These are phyloP conservation scores for Drosophila neutralis DNA, from an alignment of 2,888 invertebrate species.

Conservation along the genomic window DNA sequence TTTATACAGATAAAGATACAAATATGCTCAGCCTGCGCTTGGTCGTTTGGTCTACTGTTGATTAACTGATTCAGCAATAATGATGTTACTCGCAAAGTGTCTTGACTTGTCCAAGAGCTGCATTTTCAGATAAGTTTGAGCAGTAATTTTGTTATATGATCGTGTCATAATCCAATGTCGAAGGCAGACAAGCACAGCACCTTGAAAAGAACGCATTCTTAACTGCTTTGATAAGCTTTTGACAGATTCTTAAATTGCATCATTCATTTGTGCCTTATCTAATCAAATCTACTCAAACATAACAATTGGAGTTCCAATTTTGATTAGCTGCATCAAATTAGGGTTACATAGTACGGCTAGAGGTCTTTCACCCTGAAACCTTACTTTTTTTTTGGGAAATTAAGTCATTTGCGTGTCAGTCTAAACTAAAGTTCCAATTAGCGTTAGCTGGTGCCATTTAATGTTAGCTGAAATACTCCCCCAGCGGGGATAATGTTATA, in stretches of 20 bases:
- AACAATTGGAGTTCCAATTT: conserved; percentile 19
- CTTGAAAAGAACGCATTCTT: not conserved
- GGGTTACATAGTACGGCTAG: not conserved
- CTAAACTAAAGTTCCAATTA: not conserved
- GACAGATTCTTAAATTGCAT: too few relatives aligned
- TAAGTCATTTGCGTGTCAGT: not conserved
- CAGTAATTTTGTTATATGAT: not conserved
- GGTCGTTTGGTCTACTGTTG: not conserved
- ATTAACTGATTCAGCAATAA: not conserved
- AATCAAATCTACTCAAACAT: conserved; percentile 21
- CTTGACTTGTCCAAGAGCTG: conserved; percentile 3
- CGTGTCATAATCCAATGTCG: not conserved
- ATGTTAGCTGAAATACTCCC: not conserved
- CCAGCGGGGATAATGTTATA: not conserved
- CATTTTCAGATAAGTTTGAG: not conserved
- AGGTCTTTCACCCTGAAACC: not conserved
- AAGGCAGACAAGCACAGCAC: not conserved
- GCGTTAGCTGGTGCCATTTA: not conserved
- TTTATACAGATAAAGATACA: not conserved
- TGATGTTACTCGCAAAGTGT: conserved; percentile 39
- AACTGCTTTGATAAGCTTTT: too few relatives aligned
- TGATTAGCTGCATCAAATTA: conserved; percentile 16
- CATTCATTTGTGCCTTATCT: not conserved
- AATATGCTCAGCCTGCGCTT: not conserved
- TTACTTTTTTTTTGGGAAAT: not conserved